Evolutionary conservation across 2,113 vertebrate genomes (phyloP).

Genomic region (Thryonomys swinderianus): DNA sequence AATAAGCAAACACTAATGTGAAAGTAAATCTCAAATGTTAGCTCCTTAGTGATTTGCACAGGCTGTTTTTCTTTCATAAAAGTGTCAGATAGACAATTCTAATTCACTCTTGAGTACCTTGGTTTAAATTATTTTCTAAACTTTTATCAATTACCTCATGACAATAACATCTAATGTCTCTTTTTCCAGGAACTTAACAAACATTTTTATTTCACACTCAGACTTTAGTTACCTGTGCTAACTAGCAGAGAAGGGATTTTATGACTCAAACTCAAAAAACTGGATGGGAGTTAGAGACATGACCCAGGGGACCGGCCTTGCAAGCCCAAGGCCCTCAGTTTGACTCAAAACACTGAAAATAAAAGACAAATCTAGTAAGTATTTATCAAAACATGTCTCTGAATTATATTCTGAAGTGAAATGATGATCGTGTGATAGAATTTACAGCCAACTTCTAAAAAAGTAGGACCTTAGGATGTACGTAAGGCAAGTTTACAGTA

Average conservation of each 20-base stretch:
- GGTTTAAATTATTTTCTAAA: conserved; percentile 11
- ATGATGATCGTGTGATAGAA: neutral
- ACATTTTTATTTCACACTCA: neutral
- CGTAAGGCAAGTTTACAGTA: neutral
- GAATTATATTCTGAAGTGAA: conserved; percentile 5
- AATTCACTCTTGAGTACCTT: neutral
- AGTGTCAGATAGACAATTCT: neutral
- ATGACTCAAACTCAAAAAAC: neutral
- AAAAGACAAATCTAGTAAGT: neutral
- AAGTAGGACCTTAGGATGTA: neutral
- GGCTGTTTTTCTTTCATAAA: neutral
- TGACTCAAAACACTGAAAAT: neutral
- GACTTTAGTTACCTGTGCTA: neutral
- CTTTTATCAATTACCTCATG: neutral
- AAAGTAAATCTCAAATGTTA: conserved; percentile 20
- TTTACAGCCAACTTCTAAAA: conserved; percentile 29
- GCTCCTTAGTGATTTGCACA: neutral
- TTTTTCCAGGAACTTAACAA: neutral
- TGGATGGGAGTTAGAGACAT: neutral
- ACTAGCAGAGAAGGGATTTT: neutral
- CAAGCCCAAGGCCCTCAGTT: neutral
- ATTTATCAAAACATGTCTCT: neutral
- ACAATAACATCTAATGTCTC: neutral
- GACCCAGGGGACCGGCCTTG: neutral
- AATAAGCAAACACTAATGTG: neutral